Conservation (phyloP, 2,797 vertebrate genomes). For the Miichthys miiuy region DNA sequence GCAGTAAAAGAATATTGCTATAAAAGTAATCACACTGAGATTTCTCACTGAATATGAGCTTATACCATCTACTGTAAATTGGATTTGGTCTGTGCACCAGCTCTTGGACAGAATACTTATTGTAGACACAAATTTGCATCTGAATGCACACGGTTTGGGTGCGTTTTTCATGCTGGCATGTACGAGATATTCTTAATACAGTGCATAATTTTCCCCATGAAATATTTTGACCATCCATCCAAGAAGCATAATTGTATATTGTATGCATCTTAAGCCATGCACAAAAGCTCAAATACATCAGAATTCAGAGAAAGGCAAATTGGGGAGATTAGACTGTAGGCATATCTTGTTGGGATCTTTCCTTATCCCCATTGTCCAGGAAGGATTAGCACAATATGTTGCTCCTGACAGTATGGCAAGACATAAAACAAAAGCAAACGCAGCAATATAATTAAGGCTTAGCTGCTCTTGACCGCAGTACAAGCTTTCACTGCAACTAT, state of each 20-base stretch:
- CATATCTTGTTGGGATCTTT: conserved; percentile 44
- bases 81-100: background rate
- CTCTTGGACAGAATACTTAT: conserved; percentile 21
- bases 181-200: conserved; percentile 19
- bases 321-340: conserved; percentile 43
- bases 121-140: conserved; percentile 52
- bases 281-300: conserved; percentile 51
- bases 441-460: conserved; percentile 42
- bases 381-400: conserved; percentile 53
- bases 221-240: conserved; percentile 43
- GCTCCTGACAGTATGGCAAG: conserved; percentile 28
- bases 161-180: conserved; percentile 12
- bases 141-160: conserved; percentile 37
- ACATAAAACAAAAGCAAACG: conserved; percentile 36
- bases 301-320: conserved; percentile 35
- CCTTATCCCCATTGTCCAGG: conserved; percentile 43
- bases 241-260: conserved; percentile 54
- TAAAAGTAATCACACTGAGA: background rate
- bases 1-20: background rate
- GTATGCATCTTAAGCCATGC: conserved; percentile 32
- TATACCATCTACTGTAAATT: conserved; percentile 30
- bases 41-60: conserved; percentile 24
- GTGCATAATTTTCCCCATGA: conserved; percentile 42
- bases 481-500: background rate
- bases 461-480: conserved; percentile 7